Evolutionary conservation across 2,113 vertebrate species (phyloP).

Genomic region (Glaucomys volans): DNA sequence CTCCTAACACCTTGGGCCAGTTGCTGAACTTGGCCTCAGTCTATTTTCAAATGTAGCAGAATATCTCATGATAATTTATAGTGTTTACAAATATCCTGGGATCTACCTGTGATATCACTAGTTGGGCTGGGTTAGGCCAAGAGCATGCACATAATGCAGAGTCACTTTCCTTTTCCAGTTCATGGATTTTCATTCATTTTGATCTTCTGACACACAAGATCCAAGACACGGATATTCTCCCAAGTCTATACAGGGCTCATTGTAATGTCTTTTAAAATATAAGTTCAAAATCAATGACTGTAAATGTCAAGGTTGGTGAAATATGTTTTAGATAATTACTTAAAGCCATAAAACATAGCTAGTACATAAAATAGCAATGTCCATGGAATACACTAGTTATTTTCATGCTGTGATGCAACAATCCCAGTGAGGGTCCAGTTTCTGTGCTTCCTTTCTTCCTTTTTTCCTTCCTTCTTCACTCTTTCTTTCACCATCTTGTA

Average conservation of each 20-base stretch:
- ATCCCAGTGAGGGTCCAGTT: background rate
- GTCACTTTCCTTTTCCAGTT: background rate
- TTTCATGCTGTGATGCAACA: background rate
- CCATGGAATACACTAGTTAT: no score
- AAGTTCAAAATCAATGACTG: background rate
- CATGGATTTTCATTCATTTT: background rate
- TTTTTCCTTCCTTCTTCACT: fast-evolving
- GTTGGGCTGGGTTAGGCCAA: background rate
- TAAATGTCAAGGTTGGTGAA: background rate
- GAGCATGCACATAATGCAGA: background rate
- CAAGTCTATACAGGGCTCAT: background rate
- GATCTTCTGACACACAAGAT: background rate
- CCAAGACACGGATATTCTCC: background rate
- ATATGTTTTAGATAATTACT: background rate
- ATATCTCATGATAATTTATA: background rate
- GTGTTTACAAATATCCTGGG: background rate
- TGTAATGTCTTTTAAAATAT: background rate
- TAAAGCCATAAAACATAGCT: background rate
- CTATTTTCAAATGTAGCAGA: background rate
- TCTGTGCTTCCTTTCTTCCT: background rate
- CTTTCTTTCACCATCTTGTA: background rate
- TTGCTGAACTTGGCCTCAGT: background rate
- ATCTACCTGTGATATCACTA: background rate
- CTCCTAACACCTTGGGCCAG: background rate
- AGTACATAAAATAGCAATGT: background rate